Conservation (phyloP, 2,113 vertebrate species). For the Oriolus oriolus region DNA sequence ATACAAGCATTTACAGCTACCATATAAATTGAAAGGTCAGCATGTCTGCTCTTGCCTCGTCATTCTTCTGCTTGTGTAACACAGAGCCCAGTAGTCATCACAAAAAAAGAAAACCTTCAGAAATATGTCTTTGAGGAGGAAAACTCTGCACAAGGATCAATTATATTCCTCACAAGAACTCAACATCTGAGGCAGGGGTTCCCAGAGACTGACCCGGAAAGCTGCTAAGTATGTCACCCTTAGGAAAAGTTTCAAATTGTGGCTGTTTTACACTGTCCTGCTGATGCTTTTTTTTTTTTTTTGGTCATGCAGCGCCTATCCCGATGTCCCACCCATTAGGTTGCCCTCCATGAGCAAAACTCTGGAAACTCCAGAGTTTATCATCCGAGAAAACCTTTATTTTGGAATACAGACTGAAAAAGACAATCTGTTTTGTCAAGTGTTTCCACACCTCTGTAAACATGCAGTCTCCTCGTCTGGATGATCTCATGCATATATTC, state of each 20-base stretch:
- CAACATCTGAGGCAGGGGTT: not conserved
- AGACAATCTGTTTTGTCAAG: constrained; percentile 1
- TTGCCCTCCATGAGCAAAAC: not conserved
- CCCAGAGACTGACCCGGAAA: not conserved
- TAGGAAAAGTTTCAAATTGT: not conserved
- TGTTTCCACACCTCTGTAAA: constrained; percentile 29
- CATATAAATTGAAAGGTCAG: not conserved
- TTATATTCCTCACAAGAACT: not conserved
- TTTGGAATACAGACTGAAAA: constrained; percentile 31
- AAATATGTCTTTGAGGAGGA: not conserved
- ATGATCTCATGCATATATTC: constrained; percentile 26
- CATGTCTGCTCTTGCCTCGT: constrained; percentile 17
- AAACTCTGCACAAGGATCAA: fast-evolving
- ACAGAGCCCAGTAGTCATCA: not conserved
- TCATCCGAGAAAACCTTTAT: not conserved
- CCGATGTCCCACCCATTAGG: not conserved
- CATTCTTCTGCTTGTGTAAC: not conserved
- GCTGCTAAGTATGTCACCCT: not conserved
- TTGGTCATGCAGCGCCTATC: not conserved
- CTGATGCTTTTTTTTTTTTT: not conserved
- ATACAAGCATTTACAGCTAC: not conserved
- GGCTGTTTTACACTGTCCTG: not conserved
- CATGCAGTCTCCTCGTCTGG: not conserved
- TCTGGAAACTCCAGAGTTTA: not conserved
- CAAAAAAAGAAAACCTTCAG: not conserved